Evolutionary conservation across 2,113 vertebrate genomes (phyloP).

Genomic region (Heptranchias perlo): DNA sequence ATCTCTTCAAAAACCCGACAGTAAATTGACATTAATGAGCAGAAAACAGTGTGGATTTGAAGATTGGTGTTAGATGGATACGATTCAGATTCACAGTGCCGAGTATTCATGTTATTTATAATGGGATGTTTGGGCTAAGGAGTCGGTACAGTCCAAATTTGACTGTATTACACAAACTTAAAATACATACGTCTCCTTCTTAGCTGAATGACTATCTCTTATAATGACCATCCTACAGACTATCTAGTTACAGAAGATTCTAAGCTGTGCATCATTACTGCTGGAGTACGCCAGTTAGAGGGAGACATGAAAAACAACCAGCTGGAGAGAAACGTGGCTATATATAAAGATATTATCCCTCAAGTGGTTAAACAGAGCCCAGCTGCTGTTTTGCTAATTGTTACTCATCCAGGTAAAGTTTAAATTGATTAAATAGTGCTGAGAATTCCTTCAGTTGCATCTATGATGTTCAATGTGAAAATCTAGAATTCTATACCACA

Average conservation of each 20-base stretch:
- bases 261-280: slow-evolving; percentile 47
- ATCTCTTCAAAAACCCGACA: neutral
- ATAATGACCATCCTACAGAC: slow-evolving; percentile 41
- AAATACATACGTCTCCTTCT: neutral
- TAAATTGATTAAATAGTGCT: neutral
- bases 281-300: slow-evolving; percentile 47
- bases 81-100: too few species aligned
- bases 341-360: slow-evolving; percentile 50
- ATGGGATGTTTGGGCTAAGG: neutral
- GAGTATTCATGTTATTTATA: neutral
- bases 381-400: slow-evolving; percentile 47
- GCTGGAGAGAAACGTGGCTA: slow-evolving; percentile 48
- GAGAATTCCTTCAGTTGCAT: neutral
- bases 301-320: slow-evolving; percentile 47
- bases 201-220: neutral
- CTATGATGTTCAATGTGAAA: neutral
- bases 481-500: neutral
- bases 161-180: neutral
- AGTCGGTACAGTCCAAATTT: neutral
- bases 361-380: slow-evolving; percentile 49
- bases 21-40: neutral
- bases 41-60: neutral
- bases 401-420: slow-evolving; percentile 49
- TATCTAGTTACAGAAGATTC: slow-evolving; percentile 50
- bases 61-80: neutral